Percentiles rank a stretch among this genome's conserved stretches.
phyloP scores from a whole-genome alignment of 2,797 vertebrate species.

The Crax fasciolata region DNA sequence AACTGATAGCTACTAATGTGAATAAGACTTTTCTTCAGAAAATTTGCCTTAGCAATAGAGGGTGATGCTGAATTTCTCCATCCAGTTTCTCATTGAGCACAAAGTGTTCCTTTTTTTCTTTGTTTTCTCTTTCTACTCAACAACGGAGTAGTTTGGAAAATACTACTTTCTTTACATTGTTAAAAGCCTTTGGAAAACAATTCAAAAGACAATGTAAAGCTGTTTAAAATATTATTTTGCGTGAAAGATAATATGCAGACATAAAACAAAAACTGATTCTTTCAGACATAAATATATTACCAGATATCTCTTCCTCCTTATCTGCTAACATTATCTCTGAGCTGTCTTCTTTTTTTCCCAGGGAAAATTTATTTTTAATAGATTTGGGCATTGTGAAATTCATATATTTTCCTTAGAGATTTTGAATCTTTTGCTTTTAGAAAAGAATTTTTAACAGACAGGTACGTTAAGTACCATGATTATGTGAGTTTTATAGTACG shows the following conservation, averaged over 20 bases:
- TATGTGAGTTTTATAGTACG: constrained; percentile 35
- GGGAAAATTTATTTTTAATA: constrained; percentile 58
- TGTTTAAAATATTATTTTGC: constrained; percentile 52
- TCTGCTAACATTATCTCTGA: constrained; percentile 12
- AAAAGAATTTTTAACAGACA: constrained; percentile 61
- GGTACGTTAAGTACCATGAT: constrained; percentile 39
- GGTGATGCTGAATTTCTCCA: background rate
- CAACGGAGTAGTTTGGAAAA: background rate
- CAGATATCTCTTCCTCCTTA: constrained; percentile 50
- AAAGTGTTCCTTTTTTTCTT: background rate
- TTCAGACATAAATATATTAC: constrained; percentile 58
- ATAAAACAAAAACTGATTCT: constrained; percentile 54
- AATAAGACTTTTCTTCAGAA: background rate
- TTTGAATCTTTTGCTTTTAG: constrained; percentile 39
- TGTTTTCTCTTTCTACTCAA: background rate
- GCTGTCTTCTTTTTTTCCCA: background rate
- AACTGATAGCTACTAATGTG: background rate
- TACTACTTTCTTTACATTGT: background rate
- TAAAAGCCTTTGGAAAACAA: constrained; percentile 53
- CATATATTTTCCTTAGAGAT: constrained; percentile 41
- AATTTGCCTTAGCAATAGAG: background rate
- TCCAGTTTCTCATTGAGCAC: background rate
- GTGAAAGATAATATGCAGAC: constrained; percentile 48
- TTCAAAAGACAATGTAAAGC: constrained; percentile 53
- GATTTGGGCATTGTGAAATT: constrained; percentile 2